Evolutionary conservation across 2,113 vertebrate species (phyloP).

Genomic region (Trogon surrucura): DNA sequence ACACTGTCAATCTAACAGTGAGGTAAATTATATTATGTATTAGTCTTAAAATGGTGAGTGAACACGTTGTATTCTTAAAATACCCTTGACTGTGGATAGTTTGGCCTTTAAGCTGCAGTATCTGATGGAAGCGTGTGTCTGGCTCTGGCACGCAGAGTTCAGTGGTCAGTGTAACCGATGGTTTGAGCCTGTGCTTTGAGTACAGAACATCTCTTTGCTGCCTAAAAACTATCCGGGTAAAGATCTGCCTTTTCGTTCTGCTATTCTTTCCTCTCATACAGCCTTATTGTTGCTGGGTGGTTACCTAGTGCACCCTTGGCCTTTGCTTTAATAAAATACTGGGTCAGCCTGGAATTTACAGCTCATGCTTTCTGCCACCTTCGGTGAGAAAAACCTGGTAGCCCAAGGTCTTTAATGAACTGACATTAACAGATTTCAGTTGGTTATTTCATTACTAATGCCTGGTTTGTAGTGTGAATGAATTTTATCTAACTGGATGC

Average conservation of each 20-base stretch:
- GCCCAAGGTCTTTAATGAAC: neutral
- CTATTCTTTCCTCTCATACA: neutral
- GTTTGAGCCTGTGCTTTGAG: neutral
- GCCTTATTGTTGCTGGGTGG: neutral
- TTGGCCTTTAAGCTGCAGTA: neutral
- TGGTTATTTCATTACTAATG: neutral
- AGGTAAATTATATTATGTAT: neutral
- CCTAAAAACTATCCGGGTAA: neutral
- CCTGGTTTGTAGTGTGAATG: neutral
- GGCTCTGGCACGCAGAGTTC: accelerated
- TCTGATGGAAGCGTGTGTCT: neutral
- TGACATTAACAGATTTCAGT: neutral
- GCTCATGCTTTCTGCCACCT: neutral
- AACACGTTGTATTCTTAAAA: neutral
- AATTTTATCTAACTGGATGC: neutral
- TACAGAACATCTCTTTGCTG: neutral
- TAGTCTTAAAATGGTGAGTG: neutral
- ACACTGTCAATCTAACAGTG: neutral
- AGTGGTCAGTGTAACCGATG: neutral
- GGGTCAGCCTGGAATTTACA: neutral
- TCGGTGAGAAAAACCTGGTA: neutral
- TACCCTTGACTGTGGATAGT: neutral
- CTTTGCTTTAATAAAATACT: neutral
- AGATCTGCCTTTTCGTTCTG: neutral
- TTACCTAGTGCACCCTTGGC: neutral